A percentile compares a stretch with the other conserved stretches of the same genome.
Conservation (phyloP, 2,113 vertebrate species). For the Entelurus aequoreus region DNA sequence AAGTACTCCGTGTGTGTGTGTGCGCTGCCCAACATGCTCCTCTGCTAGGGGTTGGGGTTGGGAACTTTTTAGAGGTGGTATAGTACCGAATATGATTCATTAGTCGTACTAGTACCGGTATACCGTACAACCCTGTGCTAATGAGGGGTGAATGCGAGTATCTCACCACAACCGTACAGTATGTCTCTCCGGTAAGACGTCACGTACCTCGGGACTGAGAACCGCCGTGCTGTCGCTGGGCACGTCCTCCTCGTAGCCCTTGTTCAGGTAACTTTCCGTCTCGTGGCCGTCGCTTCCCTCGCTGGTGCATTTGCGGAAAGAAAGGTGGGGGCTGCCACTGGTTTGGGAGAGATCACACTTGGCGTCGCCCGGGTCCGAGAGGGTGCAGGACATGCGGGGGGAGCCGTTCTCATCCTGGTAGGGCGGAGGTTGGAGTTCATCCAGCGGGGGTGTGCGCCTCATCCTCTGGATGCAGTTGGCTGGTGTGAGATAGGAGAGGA, state of each 20-base stretch:
- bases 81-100: too few relatives aligned
- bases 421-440: conserved; percentile 92
- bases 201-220: conserved; percentile 89
- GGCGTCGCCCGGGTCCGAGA: conserved; percentile 87
- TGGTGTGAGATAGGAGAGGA: conserved; percentile 43
- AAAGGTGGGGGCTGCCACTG: conserved; percentile 88
- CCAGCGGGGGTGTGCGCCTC: conserved; percentile 90
- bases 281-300: conserved; percentile 83
- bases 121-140: too few relatives aligned
- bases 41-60: too few relatives aligned
- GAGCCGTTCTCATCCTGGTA: conserved; percentile 96
- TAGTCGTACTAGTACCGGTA: too few relatives aligned
- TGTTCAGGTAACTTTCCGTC: conserved; percentile 87
- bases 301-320: conserved; percentile 85
- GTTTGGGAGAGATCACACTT: conserved; percentile 88
- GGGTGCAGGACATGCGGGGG: conserved; percentile 89
- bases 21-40: too few relatives aligned
- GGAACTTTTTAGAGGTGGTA: too few relatives aligned
- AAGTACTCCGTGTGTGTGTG: too few relatives aligned
- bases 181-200: fast-evolving
- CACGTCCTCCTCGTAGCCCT: conserved; percentile 92
- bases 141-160: too few relatives aligned
- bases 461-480: conserved; percentile 96
- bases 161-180: not conserved
- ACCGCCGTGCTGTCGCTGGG: conserved; percentile 95